A percentile compares a stretch with the other conserved stretches of the same genome.
Conservation (phyloP, 2,113 vertebrate species). For the Bufo bufo region DNA sequence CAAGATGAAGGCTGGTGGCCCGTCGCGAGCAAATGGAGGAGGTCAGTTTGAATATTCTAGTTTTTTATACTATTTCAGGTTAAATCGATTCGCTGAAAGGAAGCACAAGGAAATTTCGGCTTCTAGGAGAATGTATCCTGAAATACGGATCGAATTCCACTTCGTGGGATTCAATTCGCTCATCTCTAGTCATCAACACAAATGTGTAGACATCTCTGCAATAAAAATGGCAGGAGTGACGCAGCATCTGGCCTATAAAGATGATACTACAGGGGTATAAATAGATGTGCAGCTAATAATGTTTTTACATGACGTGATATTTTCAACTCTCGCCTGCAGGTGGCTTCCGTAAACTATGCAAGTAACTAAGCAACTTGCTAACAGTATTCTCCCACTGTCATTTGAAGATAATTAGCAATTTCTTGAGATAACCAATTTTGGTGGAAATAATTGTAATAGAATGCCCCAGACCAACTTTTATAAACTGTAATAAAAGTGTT, state of each 20-base stretch:
- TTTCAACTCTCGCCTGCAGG: slow-evolving; percentile 77
- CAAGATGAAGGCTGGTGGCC: no score
- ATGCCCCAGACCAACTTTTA: slow-evolving; percentile 81
- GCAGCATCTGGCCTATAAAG: slow-evolving; percentile 5
- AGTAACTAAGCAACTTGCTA: slow-evolving; percentile 74
- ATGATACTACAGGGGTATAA: neutral
- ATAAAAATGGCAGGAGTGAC: neutral
- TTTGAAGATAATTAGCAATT: slow-evolving; percentile 84
- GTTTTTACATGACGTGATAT: neutral
- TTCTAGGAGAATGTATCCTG: no score
- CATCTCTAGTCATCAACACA: neutral
- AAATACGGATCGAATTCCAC: no score
- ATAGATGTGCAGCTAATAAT: neutral
- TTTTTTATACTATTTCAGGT: no score
- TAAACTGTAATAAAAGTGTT: slow-evolving; percentile 88
- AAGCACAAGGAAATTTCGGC: no score
- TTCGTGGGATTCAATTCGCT: no score
- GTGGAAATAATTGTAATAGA: slow-evolving; percentile 82
- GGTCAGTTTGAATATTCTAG: no score
- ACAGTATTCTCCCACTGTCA: slow-evolving; percentile 77
- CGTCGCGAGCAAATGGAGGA: no score
- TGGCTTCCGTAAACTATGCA: slow-evolving; percentile 79
- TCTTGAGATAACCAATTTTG: slow-evolving; percentile 84
- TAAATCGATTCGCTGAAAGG: no score
- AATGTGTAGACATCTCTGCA: neutral